Conservation (phyloP, 2,113 vertebrate species). For the Orientallactaga bullata region DNA sequence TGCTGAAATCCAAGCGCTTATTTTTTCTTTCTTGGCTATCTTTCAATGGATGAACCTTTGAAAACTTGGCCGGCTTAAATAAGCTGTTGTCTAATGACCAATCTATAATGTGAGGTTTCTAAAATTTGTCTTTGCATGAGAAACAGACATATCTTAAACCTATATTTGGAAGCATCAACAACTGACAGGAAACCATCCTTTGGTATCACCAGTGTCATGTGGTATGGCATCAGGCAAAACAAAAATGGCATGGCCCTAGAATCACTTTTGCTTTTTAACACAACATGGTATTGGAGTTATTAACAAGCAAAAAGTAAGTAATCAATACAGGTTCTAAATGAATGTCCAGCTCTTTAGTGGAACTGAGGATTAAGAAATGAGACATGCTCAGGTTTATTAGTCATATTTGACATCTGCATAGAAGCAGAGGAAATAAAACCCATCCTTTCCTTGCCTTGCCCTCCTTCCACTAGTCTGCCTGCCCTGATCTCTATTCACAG, state of each 20-base stretch:
- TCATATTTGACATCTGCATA: constrained; percentile 75
- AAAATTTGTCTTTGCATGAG: not conserved
- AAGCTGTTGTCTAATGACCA: constrained; percentile 45
- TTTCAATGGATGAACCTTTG: constrained; percentile 51
- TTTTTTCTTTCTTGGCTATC: constrained; percentile 31
- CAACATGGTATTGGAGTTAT: constrained; percentile 27
- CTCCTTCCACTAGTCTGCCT: constrained; percentile 65
- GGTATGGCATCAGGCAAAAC: constrained; percentile 70
- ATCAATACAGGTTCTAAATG: not conserved
- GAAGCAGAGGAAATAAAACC: constrained; percentile 72
- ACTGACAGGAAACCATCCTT: constrained; percentile 59
- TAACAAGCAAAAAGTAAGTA: constrained; percentile 40
- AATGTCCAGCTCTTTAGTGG: not conserved
- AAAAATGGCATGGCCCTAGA: constrained; percentile 35
- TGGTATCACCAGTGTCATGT: constrained; percentile 39
- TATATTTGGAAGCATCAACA: constrained; percentile 55
- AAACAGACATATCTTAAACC: constrained; percentile 50
- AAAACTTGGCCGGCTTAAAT: not conserved
- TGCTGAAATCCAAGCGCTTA: constrained; percentile 18
- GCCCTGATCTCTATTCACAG: constrained; percentile 80
- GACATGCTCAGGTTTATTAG: not conserved
- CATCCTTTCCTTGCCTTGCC: constrained; percentile 78
- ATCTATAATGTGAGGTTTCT: not conserved
- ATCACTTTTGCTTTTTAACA: not conserved
- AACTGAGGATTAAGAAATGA: constrained; percentile 40